Evolutionary conservation across 2,797 vertebrate genomes (phyloP), one percentile per base, ranked within the genome.

Genomic region (Falco cherrug): DNA sequence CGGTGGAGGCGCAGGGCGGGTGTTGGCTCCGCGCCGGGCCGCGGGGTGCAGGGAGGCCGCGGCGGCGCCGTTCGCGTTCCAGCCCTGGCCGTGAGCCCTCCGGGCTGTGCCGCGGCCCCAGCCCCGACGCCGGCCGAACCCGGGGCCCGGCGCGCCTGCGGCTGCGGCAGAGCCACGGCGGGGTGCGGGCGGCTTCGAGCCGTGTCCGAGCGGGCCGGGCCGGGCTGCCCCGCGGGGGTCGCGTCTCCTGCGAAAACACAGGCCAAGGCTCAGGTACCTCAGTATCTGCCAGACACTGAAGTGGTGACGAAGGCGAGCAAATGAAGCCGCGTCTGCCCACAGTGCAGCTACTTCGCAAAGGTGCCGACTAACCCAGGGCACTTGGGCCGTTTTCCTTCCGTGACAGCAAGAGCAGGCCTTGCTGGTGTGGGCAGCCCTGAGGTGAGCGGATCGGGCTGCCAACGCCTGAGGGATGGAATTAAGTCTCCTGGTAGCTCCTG

Each of bases 131-230:
- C 13, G 1, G 1, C 60, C 2, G 6, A 14, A 29, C 24, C 12
- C 56, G 0, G 1, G 6, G 16, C 35, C 26, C 35, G 2, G 6
- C 43, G 1, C 1, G 1, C 3, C 61, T 4, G 65, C 2, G 8
- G 50, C 71, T 9, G 22, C 5, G 4, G 28, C 7, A 0, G 15
- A 29, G 43, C 6, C 4, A 2, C 16, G 39, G 51, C 45, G 5
- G 2, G 3, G n/a, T 1, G 6, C 7, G 3, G 20, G 10, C 2
- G 8, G 25, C 6, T 51, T 10, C 2, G 28, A n/a, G 73, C 64
- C 2, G 17, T 7, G 57, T 6, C 35, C 9, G 16, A 3, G 13
- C 1, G 12, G 8, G 50, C 15, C 20, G 2, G 11, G 26, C 28
- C 12, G 1, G 2, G 2, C 41, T 4, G 43, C 39, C 39, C 39